phyloP scores from a whole-genome alignment of 2,888 invertebrate species.

The Acleris sparsana region DNA sequence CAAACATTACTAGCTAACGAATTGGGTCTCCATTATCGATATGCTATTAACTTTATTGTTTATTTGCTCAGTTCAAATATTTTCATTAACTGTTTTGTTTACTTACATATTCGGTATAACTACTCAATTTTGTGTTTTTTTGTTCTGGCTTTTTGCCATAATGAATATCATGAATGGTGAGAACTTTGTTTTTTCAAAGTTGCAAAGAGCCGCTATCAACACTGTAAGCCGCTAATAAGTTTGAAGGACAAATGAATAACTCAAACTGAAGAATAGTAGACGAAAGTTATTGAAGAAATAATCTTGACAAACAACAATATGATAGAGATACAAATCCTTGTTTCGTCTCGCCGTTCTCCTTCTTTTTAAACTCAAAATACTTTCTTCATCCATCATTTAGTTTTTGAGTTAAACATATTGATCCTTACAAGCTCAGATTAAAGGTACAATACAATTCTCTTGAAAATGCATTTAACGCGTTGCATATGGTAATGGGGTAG shows the following conservation, averaged over 20 bases:
- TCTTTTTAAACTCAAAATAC: no score
- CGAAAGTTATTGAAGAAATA: no score
- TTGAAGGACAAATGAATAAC: no score
- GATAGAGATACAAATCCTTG: no score
- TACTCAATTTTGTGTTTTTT: no score
- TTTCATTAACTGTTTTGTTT: neutral
- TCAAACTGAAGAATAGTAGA: no score
- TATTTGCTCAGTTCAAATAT: slow-evolving; percentile 16
- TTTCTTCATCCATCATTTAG: neutral
- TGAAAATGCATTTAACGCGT: slow-evolving; percentile 78
- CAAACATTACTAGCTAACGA: slow-evolving; percentile 43
- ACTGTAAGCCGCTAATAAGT: neutral
- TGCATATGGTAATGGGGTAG: slow-evolving; percentile 77
- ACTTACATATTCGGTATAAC: no score
- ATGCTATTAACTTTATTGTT: slow-evolving; percentile 8
- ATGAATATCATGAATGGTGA: neutral
- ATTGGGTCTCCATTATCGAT: slow-evolving; percentile 31
- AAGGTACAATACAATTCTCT: slow-evolving; percentile 68
- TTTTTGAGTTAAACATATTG: neutral
- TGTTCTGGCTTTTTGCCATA: neutral
- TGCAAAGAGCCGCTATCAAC: neutral
- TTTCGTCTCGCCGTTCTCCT: no score
- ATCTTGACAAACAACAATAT: no score
- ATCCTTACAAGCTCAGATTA: slow-evolving; percentile 36
- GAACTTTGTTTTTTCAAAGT: neutral